Evolutionary conservation across 1,140 invertebrate species (phyloP).

Genomic region (Hydropsyche tenuis): DNA sequence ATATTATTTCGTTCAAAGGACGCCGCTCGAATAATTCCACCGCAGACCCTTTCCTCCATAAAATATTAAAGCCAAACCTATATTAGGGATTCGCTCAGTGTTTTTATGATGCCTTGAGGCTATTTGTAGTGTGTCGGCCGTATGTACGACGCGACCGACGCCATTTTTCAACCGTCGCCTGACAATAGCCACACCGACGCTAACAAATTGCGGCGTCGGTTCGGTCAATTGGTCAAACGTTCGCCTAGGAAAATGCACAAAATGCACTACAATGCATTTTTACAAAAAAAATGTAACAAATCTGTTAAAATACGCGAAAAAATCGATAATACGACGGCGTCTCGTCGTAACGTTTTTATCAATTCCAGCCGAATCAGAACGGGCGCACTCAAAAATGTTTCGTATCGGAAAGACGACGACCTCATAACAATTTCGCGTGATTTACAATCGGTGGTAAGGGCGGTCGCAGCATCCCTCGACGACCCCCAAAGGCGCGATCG

Average conservation of each 20-base stretch:
- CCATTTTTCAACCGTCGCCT: conserved; percentile 44
- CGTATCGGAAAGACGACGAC: background rate
- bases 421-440: conserved; percentile 18
- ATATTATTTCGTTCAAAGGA: too few relatives aligned
- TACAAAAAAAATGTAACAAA: too few relatives aligned
- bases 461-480: background rate
- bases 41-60: too few relatives aligned
- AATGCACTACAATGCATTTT: too few relatives aligned
- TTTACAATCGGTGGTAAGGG: background rate
- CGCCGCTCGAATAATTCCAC: too few relatives aligned
- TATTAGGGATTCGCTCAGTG: background rate
- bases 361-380: too few relatives aligned
- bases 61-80: too few relatives aligned
- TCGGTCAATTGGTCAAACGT: conserved; percentile 46
- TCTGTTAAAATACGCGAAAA: too few relatives aligned
- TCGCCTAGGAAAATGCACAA: too few relatives aligned
- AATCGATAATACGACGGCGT: too few relatives aligned
- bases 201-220: conserved; percentile 43
- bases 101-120: background rate
- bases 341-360: too few relatives aligned
- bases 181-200: conserved; percentile 43
- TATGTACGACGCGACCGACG: background rate
- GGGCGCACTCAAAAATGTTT: background rate
- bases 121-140: conserved; percentile 4
- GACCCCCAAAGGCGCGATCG: background rate